A percentile compares a stretch with the other conserved stretches of the same genome.
Evolutionary conservation across 2,888 invertebrate genomes (phyloP).

Genomic region (Cyclophora albipunctata): DNA sequence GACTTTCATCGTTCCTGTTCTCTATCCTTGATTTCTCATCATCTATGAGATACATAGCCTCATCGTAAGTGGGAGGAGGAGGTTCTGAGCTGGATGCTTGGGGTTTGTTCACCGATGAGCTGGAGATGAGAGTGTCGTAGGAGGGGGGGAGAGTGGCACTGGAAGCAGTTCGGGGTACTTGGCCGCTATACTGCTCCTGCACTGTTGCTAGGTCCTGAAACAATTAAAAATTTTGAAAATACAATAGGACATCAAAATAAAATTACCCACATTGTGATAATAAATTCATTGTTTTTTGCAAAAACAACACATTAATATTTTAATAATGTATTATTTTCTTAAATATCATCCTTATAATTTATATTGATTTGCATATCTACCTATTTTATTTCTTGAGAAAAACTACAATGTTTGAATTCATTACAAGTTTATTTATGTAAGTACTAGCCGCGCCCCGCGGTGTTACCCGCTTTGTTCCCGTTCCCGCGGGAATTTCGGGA

Average conservation of each 20-base stretch:
- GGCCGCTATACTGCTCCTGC: conserved; percentile 71
- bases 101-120: conserved; percentile 52
- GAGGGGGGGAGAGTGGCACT: conserved; percentile 77
- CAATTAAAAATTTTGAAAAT: conserved; percentile 4
- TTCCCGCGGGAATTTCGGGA: too few relatives aligned
- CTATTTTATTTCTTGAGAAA: not conserved
- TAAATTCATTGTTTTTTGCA: too few relatives aligned
- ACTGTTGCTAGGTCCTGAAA: conserved; percentile 75
- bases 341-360: too few relatives aligned
- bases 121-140: conserved; percentile 75
- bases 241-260: too few relatives aligned
- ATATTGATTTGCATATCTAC: not conserved
- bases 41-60: conserved; percentile 75
- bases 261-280: too few relatives aligned
- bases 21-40: conserved; percentile 54
- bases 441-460: too few relatives aligned
- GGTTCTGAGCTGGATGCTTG: conserved; percentile 70
- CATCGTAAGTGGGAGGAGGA: conserved; percentile 79
- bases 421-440: too few relatives aligned
- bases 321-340: too few relatives aligned
- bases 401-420: not conserved
- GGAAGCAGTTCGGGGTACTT: conserved; percentile 73
- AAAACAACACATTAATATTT: too few relatives aligned
- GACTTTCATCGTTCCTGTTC: conserved; percentile 44
- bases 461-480: too few relatives aligned